These are phyloP conservation scores for Microtus richardsoni DNA, from an alignment of 2,113 vertebrate genomes.

Conservation along the genomic window DNA sequence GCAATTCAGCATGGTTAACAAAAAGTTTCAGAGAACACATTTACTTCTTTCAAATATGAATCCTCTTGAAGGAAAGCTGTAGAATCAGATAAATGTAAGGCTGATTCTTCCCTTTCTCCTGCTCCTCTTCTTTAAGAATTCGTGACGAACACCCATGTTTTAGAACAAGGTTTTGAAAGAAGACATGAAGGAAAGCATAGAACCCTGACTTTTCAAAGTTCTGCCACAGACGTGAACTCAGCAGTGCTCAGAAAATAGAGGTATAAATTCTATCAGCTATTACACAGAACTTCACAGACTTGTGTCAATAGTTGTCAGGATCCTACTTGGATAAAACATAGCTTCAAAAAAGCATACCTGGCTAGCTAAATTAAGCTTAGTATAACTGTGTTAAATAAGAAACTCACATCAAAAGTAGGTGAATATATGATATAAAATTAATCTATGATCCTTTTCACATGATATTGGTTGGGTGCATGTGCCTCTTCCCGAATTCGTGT, in stretches of 20 bases:
- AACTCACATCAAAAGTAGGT: neutral
- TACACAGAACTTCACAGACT: neutral
- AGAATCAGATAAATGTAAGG: conserved; percentile 12
- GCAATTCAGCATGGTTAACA: neutral
- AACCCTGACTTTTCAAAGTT: neutral
- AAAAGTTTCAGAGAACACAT: neutral
- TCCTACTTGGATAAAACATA: neutral
- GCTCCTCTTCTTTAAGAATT: conserved; percentile 21
- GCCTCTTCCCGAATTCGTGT: neutral
- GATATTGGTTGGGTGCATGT: neutral
- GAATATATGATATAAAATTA: neutral
- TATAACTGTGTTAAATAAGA: neutral
- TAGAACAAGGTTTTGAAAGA: neutral
- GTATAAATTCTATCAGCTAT: neutral
- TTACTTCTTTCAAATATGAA: neutral
- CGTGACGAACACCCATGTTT: neutral
- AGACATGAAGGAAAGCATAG: neutral
- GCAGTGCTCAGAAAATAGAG: neutral
- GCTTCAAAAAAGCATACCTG: neutral
- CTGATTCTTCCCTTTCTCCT: neutral
- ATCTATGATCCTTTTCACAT: neutral
- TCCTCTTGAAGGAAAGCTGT: conserved; percentile 4
- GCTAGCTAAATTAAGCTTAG: neutral
- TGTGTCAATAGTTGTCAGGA: neutral
- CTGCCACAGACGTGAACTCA: conserved; percentile 2